Evolutionary conservation across 2,888 invertebrate genomes (phyloP).

Genomic region (Pedicia rivosa): DNA sequence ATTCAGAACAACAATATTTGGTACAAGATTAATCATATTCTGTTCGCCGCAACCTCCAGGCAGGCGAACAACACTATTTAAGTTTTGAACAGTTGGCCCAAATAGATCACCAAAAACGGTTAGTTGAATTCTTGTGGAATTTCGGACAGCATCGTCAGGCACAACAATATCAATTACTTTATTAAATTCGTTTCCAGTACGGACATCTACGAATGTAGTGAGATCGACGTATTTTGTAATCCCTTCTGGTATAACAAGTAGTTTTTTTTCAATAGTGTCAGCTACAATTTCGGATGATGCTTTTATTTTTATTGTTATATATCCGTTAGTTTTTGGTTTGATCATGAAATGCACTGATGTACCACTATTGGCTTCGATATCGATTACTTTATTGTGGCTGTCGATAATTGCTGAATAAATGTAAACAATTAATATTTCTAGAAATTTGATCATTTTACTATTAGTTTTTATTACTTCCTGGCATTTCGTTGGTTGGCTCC

Average conservation of each 20-base stretch:
- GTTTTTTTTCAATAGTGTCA: too few relatives aligned
- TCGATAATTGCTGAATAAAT: too few relatives aligned
- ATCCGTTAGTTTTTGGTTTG: too few relatives aligned
- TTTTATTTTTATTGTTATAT: too few relatives aligned
- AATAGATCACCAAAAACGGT: conserved; percentile 57
- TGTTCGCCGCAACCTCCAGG: conserved; percentile 71
- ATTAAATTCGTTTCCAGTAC: conserved; percentile 39
- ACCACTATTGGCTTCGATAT: too few relatives aligned
- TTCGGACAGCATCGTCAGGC: conserved; percentile 53
- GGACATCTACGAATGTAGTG: conserved; percentile 56
- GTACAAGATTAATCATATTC: conserved; percentile 42
- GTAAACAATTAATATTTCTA: too few relatives aligned
- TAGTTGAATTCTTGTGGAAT: conserved; percentile 54
- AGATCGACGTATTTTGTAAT: conserved; percentile 56
- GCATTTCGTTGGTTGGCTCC: too few relatives aligned
- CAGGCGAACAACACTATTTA: conserved; percentile 56
- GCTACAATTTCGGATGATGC: too few relatives aligned
- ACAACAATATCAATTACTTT: conserved; percentile 63
- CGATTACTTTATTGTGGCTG: too few relatives aligned
- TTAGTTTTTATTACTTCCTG: too few relatives aligned
- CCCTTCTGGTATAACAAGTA: conserved; percentile 69
- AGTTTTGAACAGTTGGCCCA: conserved; percentile 60
- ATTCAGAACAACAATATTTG: conserved; percentile 48
- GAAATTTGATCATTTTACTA: too few relatives aligned
- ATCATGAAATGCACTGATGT: too few relatives aligned